Conservation (phyloP, 2,888 invertebrate genomes). For the Candidula unifasciata region DNA sequence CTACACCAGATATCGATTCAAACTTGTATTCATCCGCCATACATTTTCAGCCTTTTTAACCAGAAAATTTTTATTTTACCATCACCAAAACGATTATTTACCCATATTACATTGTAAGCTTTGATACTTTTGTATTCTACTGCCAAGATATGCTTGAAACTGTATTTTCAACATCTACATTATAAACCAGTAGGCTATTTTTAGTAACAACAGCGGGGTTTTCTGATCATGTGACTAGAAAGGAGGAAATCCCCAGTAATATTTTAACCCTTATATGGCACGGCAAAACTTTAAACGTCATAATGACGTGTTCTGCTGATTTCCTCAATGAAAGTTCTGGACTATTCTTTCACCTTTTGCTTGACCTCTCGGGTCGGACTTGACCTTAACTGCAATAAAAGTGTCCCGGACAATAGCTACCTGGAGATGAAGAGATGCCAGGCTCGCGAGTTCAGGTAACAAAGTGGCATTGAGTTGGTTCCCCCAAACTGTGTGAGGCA, state of each 20-base stretch:
- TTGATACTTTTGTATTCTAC: too few species aligned
- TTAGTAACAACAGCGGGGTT: slow-evolving; percentile 3
- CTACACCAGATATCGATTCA: slow-evolving; percentile 17
- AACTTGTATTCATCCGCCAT: slow-evolving; percentile 35
- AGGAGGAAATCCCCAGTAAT: slow-evolving; percentile 40
- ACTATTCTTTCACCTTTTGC: neutral
- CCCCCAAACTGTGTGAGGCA: too few species aligned
- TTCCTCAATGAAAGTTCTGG: slow-evolving; percentile 25
- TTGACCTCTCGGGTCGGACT: neutral
- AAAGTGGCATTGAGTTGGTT: too few species aligned
- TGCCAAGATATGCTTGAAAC: too few species aligned
- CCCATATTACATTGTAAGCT: too few species aligned
- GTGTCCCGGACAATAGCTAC: too few species aligned
- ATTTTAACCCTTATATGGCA: slow-evolving; percentile 38
- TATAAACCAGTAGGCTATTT: neutral
- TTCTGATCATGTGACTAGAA: slow-evolving; percentile 40
- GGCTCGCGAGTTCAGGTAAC: too few species aligned
- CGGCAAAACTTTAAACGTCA: slow-evolving; percentile 21
- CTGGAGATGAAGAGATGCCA: too few species aligned
- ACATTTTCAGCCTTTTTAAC: neutral
- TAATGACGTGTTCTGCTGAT: slow-evolving; percentile 10
- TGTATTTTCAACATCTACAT: too few species aligned
- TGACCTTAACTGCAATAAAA: neutral
- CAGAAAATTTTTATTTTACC: neutral
- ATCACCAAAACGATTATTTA: too few species aligned